These are phyloP conservation scores for Desoria tigrina DNA, from an alignment of 2,888 invertebrate species.

Conservation along the genomic window DNA sequence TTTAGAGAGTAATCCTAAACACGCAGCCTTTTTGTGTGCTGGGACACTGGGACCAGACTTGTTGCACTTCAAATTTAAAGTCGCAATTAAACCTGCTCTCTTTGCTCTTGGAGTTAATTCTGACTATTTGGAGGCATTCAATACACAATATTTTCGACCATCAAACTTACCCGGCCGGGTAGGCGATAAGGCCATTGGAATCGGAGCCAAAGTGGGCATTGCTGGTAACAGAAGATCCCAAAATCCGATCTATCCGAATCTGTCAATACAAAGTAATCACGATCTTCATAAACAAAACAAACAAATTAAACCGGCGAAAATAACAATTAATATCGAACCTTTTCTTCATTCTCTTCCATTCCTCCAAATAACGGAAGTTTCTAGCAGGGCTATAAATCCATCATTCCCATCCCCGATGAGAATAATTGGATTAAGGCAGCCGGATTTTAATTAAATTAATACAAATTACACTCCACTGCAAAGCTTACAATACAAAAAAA, in stretches of 20 bases:
- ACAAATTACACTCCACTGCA: too few relatives aligned
- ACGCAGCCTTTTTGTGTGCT: too few relatives aligned
- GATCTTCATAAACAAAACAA: background rate
- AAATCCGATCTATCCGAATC: slow-evolving; percentile 92
- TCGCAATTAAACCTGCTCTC: too few relatives aligned
- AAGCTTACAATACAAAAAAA: too few relatives aligned
- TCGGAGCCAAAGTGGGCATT: slow-evolving; percentile 90
- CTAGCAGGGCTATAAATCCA: too few relatives aligned
- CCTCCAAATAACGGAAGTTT: slow-evolving; percentile 23
- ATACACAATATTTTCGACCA: background rate
- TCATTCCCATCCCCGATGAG: too few relatives aligned
- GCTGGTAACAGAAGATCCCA: slow-evolving; percentile 90
- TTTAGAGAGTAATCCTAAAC: too few relatives aligned
- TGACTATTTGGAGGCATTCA: too few relatives aligned
- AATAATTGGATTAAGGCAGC: too few relatives aligned
- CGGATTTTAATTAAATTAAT: too few relatives aligned
- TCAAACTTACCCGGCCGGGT: slow-evolving; percentile 88
- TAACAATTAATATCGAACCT: slow-evolving; percentile 41
- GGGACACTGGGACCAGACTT: too few relatives aligned
- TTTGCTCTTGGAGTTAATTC: too few relatives aligned
- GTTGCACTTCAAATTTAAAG: background rate
- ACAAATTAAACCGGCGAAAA: slow-evolving; percentile 10
- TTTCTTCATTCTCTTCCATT: slow-evolving; percentile 54
- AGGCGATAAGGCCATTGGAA: slow-evolving; percentile 79
- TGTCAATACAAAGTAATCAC: slow-evolving; percentile 59